Percentiles rank a stretch among this genome's conserved stretches.
Conservation (phyloP, 1,140 invertebrate genomes). For the Megalonaias nervosa region DNA sequence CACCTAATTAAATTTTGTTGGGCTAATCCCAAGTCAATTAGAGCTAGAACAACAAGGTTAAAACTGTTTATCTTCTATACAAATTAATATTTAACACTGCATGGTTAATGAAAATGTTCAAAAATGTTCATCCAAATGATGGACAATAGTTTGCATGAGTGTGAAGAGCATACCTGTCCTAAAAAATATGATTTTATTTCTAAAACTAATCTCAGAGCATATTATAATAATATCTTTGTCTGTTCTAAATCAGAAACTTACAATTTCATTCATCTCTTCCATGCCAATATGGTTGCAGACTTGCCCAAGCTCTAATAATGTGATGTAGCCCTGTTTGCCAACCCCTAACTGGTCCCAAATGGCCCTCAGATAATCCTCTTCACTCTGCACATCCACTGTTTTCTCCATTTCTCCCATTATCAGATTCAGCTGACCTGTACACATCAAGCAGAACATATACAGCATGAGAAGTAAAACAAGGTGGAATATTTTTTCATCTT, state of each 20-base stretch:
- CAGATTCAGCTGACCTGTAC: slow-evolving; percentile 50
- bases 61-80: no score
- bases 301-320: slow-evolving; percentile 75
- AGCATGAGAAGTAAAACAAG: slow-evolving; percentile 1
- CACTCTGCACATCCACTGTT: slow-evolving; percentile 28
- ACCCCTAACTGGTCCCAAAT: slow-evolving; percentile 78
- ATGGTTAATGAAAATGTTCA: no score
- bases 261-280: slow-evolving; percentile 76
- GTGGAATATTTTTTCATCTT: not conserved
- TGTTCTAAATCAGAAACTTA: slow-evolving; percentile 52
- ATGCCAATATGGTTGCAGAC: slow-evolving; percentile 80
- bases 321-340: slow-evolving; percentile 77
- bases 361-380: slow-evolving; percentile 73
- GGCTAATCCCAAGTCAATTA: no score
- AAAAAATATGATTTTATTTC: no score
- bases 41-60: no score
- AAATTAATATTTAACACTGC: no score
- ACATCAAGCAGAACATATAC: not conserved
- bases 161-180: no score
- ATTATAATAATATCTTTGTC: not conserved
- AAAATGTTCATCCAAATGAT: no score
- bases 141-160: no score
- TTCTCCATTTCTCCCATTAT: slow-evolving; percentile 44
- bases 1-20: no score
- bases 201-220: not conserved